A percentile compares a stretch with the other conserved stretches of the same genome.
Evolutionary conservation across 2,113 vertebrate species (phyloP).

Genomic region (Furnarius figulus): DNA sequence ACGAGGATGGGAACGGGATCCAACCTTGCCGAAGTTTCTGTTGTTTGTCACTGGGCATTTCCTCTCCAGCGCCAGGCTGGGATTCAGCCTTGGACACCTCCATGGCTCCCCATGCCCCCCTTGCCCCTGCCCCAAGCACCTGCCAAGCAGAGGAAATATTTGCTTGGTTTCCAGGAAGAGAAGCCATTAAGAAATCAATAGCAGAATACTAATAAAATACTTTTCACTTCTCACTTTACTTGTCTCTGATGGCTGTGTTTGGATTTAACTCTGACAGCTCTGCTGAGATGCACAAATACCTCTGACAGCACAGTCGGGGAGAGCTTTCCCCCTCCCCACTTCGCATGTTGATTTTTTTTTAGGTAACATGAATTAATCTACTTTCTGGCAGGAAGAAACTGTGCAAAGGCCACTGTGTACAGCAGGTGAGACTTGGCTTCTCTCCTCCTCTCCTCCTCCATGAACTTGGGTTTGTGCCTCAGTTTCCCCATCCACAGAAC

Average conservation of each 20-base stretch:
- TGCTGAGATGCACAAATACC: not conserved
- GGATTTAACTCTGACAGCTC: constrained; percentile 1
- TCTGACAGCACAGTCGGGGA: not conserved
- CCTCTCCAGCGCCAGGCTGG: not conserved
- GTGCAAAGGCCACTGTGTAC: not conserved
- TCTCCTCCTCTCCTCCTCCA: not conserved
- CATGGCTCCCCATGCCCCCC: not conserved
- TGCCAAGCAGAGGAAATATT: not conserved
- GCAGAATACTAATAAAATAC: constrained; percentile 43
- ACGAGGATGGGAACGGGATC: not conserved
- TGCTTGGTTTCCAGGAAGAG: constrained; percentile 53
- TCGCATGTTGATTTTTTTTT: not conserved
- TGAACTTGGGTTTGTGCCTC: not conserved
- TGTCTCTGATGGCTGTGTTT: not conserved
- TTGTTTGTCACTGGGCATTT: not conserved
- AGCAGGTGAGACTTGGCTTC: not conserved
- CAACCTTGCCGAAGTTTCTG: not conserved
- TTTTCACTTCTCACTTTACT: not conserved
- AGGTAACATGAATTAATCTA: not conserved
- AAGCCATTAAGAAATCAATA: constrained; percentile 64
- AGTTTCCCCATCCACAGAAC: not conserved
- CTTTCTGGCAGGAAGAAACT: not conserved
- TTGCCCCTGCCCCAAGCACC: not conserved
- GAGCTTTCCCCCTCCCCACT: not conserved
- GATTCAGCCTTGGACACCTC: not conserved